These are phyloP conservation scores for Alviniconcha marisindica DNA, from an alignment of 1,140 invertebrate species.

Conservation along the genomic window DNA sequence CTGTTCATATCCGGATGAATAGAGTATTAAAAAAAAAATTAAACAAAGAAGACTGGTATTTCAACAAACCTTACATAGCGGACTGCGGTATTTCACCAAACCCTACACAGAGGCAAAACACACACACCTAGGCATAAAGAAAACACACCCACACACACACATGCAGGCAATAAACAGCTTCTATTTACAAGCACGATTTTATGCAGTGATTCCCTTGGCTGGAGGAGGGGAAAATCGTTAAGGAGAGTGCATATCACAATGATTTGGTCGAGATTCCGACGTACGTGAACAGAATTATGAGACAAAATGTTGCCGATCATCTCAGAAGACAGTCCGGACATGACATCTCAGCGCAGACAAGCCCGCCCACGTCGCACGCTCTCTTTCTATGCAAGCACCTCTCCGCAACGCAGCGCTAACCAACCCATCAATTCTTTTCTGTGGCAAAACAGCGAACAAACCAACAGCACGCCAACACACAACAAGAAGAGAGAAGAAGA, in stretches of 20 bases:
- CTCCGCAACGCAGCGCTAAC: no score
- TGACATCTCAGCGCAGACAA: no score
- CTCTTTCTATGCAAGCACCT: not conserved
- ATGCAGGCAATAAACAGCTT: not conserved
- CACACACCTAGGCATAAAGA: not conserved
- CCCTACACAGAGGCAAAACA: no score
- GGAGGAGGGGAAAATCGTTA: not conserved
- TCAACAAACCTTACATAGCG: no score
- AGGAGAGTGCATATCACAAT: slow-evolving; percentile 26
- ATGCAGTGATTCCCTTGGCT: not conserved
- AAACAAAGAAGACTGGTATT: no score
- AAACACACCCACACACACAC: not conserved
- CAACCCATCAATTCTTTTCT: no score
- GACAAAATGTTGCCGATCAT: not conserved
- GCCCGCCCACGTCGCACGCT: no score
- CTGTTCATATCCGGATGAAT: no score
- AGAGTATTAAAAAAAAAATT: no score
- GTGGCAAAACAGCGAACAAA: not conserved
- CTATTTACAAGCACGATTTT: not conserved
- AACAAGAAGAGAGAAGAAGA: not conserved
- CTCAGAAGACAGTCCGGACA: not conserved
- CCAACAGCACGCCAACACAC: not conserved
- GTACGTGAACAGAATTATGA: not conserved
- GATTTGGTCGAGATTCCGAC: slow-evolving; percentile 36
- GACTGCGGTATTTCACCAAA: no score